Conservation (phyloP, 2,888 invertebrate genomes). For the Pherbina coryleti region DNA sequence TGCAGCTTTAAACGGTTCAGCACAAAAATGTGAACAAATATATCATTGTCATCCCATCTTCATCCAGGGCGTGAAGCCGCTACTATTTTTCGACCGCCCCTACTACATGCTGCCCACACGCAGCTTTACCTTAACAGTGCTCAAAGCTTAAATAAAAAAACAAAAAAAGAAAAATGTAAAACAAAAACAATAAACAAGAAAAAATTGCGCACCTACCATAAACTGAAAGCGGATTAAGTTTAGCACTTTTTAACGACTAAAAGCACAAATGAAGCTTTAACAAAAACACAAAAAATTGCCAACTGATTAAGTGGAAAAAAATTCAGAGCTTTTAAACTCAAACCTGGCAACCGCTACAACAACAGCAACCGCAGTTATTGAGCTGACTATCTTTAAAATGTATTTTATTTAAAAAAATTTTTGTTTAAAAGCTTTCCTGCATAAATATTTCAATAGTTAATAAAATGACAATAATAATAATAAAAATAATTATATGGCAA, state of each 20-base stretch:
- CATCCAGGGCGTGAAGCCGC: background rate
- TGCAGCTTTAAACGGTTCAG: slow-evolving; percentile 14
- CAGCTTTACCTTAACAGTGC: background rate
- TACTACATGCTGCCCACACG: background rate
- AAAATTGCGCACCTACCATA: background rate
- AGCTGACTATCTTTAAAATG: background rate
- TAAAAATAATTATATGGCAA: no score
- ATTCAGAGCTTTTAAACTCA: background rate
- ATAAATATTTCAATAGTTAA: background rate
- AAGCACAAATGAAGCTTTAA: slow-evolving; percentile 36
- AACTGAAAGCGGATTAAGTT: slow-evolving; percentile 62
- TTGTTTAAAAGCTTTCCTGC: background rate
- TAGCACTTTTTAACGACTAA: slow-evolving; percentile 37
- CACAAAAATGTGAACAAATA: slow-evolving; percentile 1
- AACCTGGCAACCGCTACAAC: background rate
- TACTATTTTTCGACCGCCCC: background rate
- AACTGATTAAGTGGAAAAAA: slow-evolving; percentile 17
- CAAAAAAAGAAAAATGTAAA: background rate
- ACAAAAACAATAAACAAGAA: background rate
- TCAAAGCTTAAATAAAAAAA: background rate
- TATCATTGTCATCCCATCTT: slow-evolving; percentile 11
- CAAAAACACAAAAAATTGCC: slow-evolving; percentile 2
- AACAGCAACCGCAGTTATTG: background rate
- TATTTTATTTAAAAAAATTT: background rate
- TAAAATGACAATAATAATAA: background rate